Base-by-base conservation (phyloP, 2,797 vertebrate species). In the Mormyrops boulengeri region DNA sequence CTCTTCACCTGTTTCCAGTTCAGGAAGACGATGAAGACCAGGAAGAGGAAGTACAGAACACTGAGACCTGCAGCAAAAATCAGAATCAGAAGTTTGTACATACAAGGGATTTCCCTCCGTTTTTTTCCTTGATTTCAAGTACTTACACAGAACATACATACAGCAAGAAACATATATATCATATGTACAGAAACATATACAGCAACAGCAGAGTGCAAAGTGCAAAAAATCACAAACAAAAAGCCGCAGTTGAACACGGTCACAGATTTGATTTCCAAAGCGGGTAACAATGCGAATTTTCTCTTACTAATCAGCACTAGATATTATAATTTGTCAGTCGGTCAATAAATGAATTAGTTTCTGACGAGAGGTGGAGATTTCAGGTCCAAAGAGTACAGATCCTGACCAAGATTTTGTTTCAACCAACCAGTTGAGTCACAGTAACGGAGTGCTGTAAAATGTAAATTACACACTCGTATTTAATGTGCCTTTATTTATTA, bases 31-130 rank as follows among this genome's bases (percentile, higher is more conserved):
- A 99, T 95, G 92, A 99, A 98, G 55, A 99, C 98, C 95, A 99
- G 96, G 95, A 99, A 99, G 77, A 99, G 96, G 96, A 99, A 99
- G 95, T 99, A 99, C 80, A 99, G 97, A 89, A 99, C 99, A 87
- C 99, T 99, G 95, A 99, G 95, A 92, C 99, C 99, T 99, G 93
- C 89, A 85, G 92, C 91, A 30, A 90, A 53, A 50, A 50, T 9
- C 55, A 57, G 5, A n/a, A 6, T 57, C 55, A 57, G 5, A 57
- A n/a, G 50, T n/a, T 57, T 57, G 17, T 6, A 60, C n/a, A 60
- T 60, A 60, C 6, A 22, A 9, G n/a, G n/a, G 9, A n/a, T 57
- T 60, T 22, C 6, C 2, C 57, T 60, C 57, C 7, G 12, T 7
- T 19, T 55, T 60, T 22, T 22, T 60, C 4, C 7, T 9, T 9